phyloP scores from a whole-genome alignment of 2,888 invertebrate species.

The Bombyx huttoni region DNA sequence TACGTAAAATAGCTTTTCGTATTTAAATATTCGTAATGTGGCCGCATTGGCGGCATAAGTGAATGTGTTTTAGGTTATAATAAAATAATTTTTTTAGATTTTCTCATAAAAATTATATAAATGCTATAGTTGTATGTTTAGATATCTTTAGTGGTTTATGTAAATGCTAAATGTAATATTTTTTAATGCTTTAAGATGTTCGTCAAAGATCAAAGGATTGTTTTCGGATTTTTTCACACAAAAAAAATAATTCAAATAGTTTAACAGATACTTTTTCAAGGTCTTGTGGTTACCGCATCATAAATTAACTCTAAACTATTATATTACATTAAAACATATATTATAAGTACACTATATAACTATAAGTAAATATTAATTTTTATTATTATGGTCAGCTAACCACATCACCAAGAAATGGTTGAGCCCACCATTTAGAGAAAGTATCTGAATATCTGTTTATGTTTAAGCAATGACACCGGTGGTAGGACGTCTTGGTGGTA shows the following conservation, averaged over 20 bases:
- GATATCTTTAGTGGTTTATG: constrained; percentile 5
- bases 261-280: constrained; percentile 40
- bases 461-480: no score
- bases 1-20: no score
- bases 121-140: constrained; percentile 1
- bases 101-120: neutral
- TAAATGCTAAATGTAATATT: neutral
- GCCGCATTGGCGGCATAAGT: no score
- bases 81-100: neutral
- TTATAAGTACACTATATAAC: constrained; percentile 4
- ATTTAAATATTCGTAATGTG: no score
- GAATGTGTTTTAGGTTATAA: no score
- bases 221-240: constrained; percentile 11
- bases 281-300: constrained; percentile 40
- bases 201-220: neutral
- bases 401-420: constrained; percentile 40
- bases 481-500: no score
- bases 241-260: constrained; percentile 10
- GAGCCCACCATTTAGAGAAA: constrained; percentile 63
- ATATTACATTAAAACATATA: no score
- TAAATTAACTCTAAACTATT: constrained; percentile 7
- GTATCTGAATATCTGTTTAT: constrained; percentile 19
- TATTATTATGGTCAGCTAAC: constrained; percentile 31
- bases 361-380: constrained; percentile 12
- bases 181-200: neutral